Percentiles rank a stretch among this genome's conserved stretches.
Evolutionary conservation across 2,888 invertebrate species (phyloP).

Genomic region (Clivina fossor): DNA sequence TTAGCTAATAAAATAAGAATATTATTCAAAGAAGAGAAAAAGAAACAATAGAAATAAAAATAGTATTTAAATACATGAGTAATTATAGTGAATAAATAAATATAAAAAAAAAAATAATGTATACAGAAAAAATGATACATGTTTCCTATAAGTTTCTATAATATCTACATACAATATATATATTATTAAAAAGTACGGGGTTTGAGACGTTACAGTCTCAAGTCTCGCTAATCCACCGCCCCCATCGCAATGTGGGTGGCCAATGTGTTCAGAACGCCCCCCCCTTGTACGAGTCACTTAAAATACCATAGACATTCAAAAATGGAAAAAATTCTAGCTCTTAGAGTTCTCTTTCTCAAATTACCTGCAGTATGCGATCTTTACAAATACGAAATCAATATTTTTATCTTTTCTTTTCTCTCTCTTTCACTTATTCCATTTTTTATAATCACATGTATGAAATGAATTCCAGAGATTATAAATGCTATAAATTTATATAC

Average conservation of each 20-base stretch:
- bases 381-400: constrained; percentile 1
- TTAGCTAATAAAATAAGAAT: constrained; percentile 25
- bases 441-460: background rate
- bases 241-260: constrained; percentile 27
- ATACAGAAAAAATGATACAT: constrained; percentile 33
- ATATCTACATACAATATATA: too few relatives aligned
- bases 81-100: constrained; percentile 48
- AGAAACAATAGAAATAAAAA: constrained; percentile 48
- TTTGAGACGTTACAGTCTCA: background rate
- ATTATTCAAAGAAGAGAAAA: background rate
- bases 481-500: too few relatives aligned
- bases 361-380: constrained; percentile 33
- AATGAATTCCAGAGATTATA: background rate
- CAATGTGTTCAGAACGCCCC: constrained; percentile 33
- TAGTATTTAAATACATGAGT: constrained; percentile 52
- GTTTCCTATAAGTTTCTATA: constrained; percentile 34
- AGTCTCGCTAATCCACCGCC: constrained; percentile 12
- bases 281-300: constrained; percentile 27
- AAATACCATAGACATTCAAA: constrained; percentile 16
- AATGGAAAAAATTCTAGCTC: background rate
- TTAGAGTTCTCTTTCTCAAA: constrained; percentile 20
- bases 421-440: background rate
- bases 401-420: background rate
- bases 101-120: constrained; percentile 29
- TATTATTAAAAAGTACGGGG: too few relatives aligned